Conservation (phyloP, 2,113 vertebrate genomes). For the Oceanodroma tethys region DNA sequence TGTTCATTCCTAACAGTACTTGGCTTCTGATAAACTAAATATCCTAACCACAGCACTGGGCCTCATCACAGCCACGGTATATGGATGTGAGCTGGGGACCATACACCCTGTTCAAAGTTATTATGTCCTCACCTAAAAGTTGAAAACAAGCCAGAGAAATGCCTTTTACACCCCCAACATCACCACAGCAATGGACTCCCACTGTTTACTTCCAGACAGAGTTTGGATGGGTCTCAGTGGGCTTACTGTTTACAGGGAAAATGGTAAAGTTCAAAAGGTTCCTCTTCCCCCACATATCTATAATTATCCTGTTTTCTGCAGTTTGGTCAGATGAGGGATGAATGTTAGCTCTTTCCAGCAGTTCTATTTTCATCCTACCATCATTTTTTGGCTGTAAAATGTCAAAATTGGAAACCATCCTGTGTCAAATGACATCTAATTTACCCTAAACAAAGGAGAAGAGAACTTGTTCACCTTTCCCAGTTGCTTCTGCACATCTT, state of each 20-base stretch:
- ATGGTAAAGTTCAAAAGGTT: constrained; percentile 52
- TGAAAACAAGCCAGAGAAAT: neutral
- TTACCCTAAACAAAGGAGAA: neutral
- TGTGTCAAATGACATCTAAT: constrained; percentile 5
- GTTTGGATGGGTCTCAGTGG: neutral
- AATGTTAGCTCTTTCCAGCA: neutral
- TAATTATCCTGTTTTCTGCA: constrained; percentile 57
- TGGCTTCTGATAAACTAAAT: neutral
- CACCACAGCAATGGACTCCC: neutral
- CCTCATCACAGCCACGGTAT: neutral
- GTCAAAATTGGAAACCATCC: constrained; percentile 5
- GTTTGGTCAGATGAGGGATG: neutral
- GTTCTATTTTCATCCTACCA: constrained; percentile 45
- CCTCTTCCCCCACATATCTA: constrained; percentile 3
- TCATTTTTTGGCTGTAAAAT: constrained; percentile 2
- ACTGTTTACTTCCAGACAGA: neutral
- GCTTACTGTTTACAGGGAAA: constrained; percentile 8
- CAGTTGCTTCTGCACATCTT: neutral
- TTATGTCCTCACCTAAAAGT: neutral
- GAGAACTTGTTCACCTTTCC: neutral
- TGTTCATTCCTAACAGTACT: neutral
- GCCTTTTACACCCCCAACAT: neutral
- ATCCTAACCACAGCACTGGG: neutral
- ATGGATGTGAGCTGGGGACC: neutral
- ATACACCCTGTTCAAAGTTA: neutral